Evolutionary conservation across 2,888 invertebrate species (phyloP).

Genomic region (Athrips mouffetella): DNA sequence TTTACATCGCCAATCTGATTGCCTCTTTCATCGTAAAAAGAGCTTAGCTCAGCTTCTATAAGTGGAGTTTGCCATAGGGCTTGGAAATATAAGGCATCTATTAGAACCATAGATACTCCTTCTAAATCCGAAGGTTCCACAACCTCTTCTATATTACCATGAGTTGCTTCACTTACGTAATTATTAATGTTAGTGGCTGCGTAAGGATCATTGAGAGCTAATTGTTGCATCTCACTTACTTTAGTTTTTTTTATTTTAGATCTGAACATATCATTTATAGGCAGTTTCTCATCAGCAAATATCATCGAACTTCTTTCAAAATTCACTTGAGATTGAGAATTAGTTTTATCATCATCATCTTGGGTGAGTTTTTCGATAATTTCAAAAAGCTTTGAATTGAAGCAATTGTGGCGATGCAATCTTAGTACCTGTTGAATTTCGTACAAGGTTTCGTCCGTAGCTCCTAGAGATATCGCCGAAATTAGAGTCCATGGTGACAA

Average conservation of each 20-base stretch:
- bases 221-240: constrained; percentile 25
- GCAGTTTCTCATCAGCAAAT: constrained; percentile 42
- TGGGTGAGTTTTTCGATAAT: constrained; percentile 35
- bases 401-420: constrained; percentile 48
- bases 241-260: constrained; percentile 32
- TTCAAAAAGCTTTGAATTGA: constrained; percentile 51
- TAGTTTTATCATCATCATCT: constrained; percentile 29
- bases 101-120: constrained; percentile 39
- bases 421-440: constrained; percentile 47
- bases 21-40: constrained; percentile 50
- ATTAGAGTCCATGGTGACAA: constrained; percentile 59
- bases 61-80: constrained; percentile 54
- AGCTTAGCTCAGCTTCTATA: constrained; percentile 35
- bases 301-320: constrained; percentile 50
- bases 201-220: constrained; percentile 37
- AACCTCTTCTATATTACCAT: constrained; percentile 53
- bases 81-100: constrained; percentile 62
- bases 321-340: no score
- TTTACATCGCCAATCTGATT: constrained; percentile 50
- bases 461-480: constrained; percentile 50
- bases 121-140: constrained; percentile 48
- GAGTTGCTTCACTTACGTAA: constrained; percentile 46
- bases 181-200: constrained; percentile 47
- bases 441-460: constrained; percentile 40
- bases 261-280: constrained; percentile 37